A percentile compares a stretch with the other conserved stretches of the same genome.
phyloP scores from a whole-genome alignment of 1,140 invertebrate genomes.

The Diuraphis noxia region DNA sequence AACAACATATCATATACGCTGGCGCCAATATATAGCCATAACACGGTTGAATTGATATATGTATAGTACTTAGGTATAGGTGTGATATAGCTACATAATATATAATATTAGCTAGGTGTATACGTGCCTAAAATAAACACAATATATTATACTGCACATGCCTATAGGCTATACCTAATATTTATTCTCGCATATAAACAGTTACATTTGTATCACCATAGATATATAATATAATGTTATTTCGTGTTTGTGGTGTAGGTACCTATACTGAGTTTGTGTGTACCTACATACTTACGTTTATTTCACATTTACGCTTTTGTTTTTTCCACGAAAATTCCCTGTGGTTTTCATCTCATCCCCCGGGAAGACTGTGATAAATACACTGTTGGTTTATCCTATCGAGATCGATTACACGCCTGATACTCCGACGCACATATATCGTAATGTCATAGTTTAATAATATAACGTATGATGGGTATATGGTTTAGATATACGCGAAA shows the following conservation, averaged over 20 bases:
- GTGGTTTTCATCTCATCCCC: background rate
- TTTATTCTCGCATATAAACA: background rate
- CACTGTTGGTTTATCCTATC: background rate
- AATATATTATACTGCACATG: too few relatives aligned
- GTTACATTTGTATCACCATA: background rate
- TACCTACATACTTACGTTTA: background rate
- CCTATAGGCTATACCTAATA: too few relatives aligned
- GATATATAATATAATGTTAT: background rate
- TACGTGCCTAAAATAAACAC: background rate
- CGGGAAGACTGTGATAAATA: background rate
- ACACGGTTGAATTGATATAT: background rate
- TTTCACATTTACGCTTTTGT: background rate
- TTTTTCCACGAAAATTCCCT: background rate
- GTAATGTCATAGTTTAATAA: background rate
- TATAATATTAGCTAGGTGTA: background rate
- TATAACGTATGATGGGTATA: background rate
- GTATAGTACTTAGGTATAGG: background rate
- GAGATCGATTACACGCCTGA: background rate
- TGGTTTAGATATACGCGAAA: background rate
- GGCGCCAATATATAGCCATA: background rate
- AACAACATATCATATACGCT: background rate
- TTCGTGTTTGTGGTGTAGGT: too few relatives aligned
- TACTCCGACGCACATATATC: too few relatives aligned
- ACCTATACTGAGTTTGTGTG: background rate
- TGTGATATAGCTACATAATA: background rate